Percentiles rank a stretch among this genome's conserved stretches.
These are phyloP conservation scores for Pseudochromis fuscus DNA, from an alignment of 2,797 vertebrate genomes.

Conservation along the genomic window DNA sequence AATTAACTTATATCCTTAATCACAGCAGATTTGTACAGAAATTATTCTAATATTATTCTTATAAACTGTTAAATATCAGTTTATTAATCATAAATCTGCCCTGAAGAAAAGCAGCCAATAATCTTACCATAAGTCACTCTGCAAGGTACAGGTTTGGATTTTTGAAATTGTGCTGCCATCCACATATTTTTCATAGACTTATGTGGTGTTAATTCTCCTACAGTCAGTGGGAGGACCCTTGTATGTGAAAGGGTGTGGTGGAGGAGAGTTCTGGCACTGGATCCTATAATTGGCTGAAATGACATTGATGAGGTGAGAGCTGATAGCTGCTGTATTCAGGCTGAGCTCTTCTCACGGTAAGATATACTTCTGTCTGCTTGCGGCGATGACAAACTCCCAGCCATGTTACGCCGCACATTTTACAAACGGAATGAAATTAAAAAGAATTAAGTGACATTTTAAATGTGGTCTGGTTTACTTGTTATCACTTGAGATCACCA, in stretches of 20 bases:
- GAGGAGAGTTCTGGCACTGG: conserved; percentile 46
- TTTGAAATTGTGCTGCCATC: neutral
- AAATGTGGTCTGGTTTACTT: conserved; percentile 49
- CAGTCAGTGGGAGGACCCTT: conserved; percentile 11
- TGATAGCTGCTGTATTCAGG: conserved; percentile 54
- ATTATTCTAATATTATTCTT: conserved; percentile 13
- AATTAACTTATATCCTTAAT: too few relatives aligned
- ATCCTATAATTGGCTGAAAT: conserved; percentile 66
- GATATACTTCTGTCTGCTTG: conserved; percentile 11
- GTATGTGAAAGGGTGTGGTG: conserved; percentile 49
- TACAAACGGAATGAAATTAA: conserved; percentile 33
- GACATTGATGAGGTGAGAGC: conserved; percentile 72
- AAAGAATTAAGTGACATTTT: conserved; percentile 41
- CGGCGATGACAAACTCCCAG: conserved; percentile 20
- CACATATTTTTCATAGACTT: conserved; percentile 2
- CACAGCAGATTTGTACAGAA: too few relatives aligned
- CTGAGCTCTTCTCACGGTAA: conserved; percentile 54
- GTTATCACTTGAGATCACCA: conserved; percentile 42
- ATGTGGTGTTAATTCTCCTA: conserved; percentile 32
- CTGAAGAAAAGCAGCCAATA: conserved; percentile 7
- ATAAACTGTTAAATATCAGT: conserved; percentile 16
- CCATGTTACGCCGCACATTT: conserved; percentile 13
- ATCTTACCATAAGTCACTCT: conserved; percentile 4
- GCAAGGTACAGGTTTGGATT: neutral
- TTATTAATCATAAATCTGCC: conserved; percentile 5